Evolutionary conservation across 1,140 invertebrate species (phyloP), one percentile per base, ranked within the genome.

Genomic region (Heliconius hermathena): DNA sequence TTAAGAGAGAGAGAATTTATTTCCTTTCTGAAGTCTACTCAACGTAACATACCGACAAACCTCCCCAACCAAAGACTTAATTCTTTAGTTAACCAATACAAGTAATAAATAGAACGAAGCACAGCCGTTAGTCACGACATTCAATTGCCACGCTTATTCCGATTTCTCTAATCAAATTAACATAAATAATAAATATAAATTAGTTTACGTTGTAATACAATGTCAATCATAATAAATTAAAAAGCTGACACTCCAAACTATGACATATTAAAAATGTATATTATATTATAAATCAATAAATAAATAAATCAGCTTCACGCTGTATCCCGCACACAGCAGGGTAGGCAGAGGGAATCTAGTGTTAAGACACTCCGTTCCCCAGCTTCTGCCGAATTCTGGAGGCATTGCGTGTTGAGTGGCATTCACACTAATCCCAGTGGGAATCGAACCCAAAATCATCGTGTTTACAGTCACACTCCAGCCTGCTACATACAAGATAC

Each of bases 101-200:
- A 29, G 4, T 13, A 66, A 29, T 13, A 66, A 66, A 66, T 66
- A 29, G 60, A 66, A 66, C 60, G 60, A 66, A 29, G 60, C 26
- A 29, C 3, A 66, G 3, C 26, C 22, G 60, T 66, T 66, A 66
- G 60, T 66, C 60, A 66, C 60, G 60, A 66, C 60, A 66, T 66
- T 66, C 60, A 66, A 66, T 66, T 66, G 60, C 60, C 60, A 66
- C 60, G 60, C 26, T 66, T 66, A 22, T 66, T 66, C 60, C 60
- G 60, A 66, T 66, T 66, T 66, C 60, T 66, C 60, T 66, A 66
- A 66, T 66, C 13, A 26, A 66, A 66, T 66, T 66, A 66, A 11
- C 26, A 66, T 66, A 66, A 66, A 66, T 66, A 66, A 66, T 66
- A 66, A 66, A 66, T 66, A 29, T 66, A 66, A 29, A 66, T 66